Evolutionary conservation across 2,888 invertebrate species (phyloP), one percentile per base, ranked within the genome.

Genomic region (Cephus nigrinus): DNA sequence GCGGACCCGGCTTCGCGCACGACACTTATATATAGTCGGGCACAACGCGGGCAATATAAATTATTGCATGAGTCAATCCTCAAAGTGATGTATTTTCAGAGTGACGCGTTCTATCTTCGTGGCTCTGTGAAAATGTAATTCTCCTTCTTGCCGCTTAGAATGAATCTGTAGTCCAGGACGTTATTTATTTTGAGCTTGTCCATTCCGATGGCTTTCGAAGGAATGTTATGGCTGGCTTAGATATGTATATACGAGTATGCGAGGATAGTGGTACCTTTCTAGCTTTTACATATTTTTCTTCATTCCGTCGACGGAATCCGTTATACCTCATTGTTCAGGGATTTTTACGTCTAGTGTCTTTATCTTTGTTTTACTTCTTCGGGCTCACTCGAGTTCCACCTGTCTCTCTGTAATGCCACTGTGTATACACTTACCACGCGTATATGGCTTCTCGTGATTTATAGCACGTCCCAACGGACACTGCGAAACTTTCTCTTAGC

Each of bases 21-120:
- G 55, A 81, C 82, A 80, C 85, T 87, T 85, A 88, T 87, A 88
- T 86, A 88, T 87, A 88, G 85, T 84, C 80, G 80, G 75, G 82
- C 82, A 80, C 75, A 80, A 76, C 73, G 75, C 76, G 40, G 34
- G 75, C 84, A 81, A 85, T 86, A 83, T 84, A 86, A 87, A 87
- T 86, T 86, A 86, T 85, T 82, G 81, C 82, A 79, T 81, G 83
- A 83, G 85, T 86, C 83, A 83, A 83, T 80, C 76, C 81, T 83
- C 80, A 76, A 78, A 80, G 78, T 85, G 78, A 68, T 23, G 36
- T 77, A 74, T 74, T 74, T 40, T 74, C 74, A 35, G 74, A 30
- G 31, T 33, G 31, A 33, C 71, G 71, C 55, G 9, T 55, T 15
- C 55, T 23, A 55, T 23, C 55, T 55, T 23, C 23, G 9, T 55